Base-by-base conservation (phyloP, 1,140 invertebrate species). In the Pachypsylla venusta region DNA sequence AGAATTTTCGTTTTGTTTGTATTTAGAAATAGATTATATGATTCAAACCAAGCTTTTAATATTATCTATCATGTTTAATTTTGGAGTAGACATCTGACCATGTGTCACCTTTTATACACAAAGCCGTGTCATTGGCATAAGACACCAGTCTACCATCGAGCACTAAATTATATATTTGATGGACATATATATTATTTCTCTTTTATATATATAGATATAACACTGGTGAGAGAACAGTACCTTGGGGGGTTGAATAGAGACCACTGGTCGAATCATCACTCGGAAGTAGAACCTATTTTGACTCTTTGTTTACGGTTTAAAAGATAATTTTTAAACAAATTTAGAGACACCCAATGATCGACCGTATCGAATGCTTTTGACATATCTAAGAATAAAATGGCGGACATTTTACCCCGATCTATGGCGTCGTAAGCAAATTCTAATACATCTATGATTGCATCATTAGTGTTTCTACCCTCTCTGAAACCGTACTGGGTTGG, bases 361-460 rank as follows among this genome's bases (percentile, higher is more conserved):
- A 48, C 42, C 4, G 7, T 48, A 19, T 48, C 42, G n/a, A 48
- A 48, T 48, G 42, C 42, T 22, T 48, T 48, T 48, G 42, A 48
- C n/a, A 48, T 7, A 19, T 48, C 42, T 22, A 48, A 19, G 22
- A 48, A 48, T 16, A 35, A 10, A 4, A 19, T 4, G 7, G 42
- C 42, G n/a, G n/a, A n/a, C n/a, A n/a, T n/a, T 4, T 7, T 22
- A 3, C 42, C 42, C 22, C 3, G n/a, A 19, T 48, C 42, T 22
- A 48, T 10, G 5, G 16, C 4, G 5, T 7, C 4, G 42, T 48
- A 48, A 7, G 22, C n/a, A 7, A 4, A 3, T 10, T 48, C 42
- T 48, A 48, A 7, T 19, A 48, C 16, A 7, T 48, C 22, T 4
- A 10, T 48, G 5, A 48, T 48, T 48, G 42, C 42, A 19, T 48